phyloP scores from a whole-genome alignment of 2,797 vertebrate species.

The Danio kyathit region DNA sequence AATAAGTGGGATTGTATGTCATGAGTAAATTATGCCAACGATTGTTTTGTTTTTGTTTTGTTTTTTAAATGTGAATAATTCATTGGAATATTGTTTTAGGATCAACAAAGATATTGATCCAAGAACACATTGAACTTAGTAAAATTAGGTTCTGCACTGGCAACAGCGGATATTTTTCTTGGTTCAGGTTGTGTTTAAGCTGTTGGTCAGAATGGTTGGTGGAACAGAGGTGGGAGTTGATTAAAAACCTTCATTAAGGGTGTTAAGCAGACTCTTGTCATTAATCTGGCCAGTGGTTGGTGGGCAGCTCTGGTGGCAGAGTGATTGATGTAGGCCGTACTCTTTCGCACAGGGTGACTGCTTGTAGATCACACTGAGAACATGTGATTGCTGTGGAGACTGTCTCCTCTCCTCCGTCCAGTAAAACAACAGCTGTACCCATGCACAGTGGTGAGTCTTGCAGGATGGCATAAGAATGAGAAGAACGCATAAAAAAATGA shows the following conservation, averaged over 20 bases:
- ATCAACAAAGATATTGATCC: no score
- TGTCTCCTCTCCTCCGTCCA: slow-evolving; percentile 40
- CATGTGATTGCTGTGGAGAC: slow-evolving; percentile 74
- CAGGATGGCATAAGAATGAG: neutral
- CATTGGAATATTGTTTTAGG: no score
- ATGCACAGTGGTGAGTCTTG: neutral
- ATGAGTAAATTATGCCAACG: no score
- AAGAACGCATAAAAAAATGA: no score
- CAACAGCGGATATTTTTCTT: slow-evolving; percentile 20
- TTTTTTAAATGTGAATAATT: no score
- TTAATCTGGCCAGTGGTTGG: slow-evolving; percentile 78
- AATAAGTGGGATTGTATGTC: no score
- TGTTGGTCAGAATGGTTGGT: slow-evolving; percentile 49
- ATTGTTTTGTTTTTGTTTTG: no score
- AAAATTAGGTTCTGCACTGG: neutral
- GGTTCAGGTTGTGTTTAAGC: slow-evolving; percentile 22
- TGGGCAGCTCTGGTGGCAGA: slow-evolving; percentile 67
- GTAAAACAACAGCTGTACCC: slow-evolving; percentile 12
- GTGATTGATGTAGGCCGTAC: slow-evolving; percentile 75
- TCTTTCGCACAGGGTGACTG: slow-evolving; percentile 68
- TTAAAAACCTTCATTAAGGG: slow-evolving; percentile 69
- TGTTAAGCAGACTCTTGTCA: slow-evolving; percentile 76
- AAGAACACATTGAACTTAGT: no score
- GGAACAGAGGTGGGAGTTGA: slow-evolving; percentile 51
- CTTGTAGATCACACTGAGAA: slow-evolving; percentile 78